Conservation (phyloP, 2,113 vertebrate genomes). For the Oxyruncus cristatus region DNA sequence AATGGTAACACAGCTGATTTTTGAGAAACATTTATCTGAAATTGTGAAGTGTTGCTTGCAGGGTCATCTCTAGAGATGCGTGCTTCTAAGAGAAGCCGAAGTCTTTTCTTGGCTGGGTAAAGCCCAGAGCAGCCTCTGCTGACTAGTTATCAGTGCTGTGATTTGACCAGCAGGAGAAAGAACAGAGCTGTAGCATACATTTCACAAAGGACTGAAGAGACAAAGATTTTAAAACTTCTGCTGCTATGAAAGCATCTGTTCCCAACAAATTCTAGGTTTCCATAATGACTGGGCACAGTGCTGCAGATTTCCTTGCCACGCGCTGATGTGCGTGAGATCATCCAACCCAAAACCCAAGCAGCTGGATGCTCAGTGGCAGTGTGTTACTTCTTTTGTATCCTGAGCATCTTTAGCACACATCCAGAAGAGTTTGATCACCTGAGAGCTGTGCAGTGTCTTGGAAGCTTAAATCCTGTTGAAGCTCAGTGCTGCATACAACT, state of each 20-base stretch:
- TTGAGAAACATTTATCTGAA: constrained; percentile 32
- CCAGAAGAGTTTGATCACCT: not conserved
- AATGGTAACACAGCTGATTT: not conserved
- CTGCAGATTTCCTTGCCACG: not conserved
- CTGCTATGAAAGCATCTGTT: not conserved
- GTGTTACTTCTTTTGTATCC: not conserved
- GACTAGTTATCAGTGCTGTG: not conserved
- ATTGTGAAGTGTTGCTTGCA: not conserved
- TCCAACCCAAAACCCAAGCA: not conserved
- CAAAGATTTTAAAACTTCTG: not conserved
- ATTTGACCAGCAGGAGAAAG: not conserved
- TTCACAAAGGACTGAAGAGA: not conserved
- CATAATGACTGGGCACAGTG: not conserved
- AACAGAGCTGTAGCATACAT: not conserved
- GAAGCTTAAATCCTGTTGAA: not conserved
- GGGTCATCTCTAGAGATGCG: not conserved
- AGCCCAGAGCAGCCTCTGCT: not conserved
- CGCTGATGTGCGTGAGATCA: not conserved
- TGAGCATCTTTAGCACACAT: not conserved
- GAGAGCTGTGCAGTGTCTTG: not conserved
- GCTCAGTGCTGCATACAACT: not conserved
- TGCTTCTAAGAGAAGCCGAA: not conserved
- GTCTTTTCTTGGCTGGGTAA: not conserved
- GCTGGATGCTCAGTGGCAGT: not conserved
- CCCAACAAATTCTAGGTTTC: not conserved